phyloP scores from a whole-genome alignment of 2,797 vertebrate species.

The Manis crassicaudata region DNA sequence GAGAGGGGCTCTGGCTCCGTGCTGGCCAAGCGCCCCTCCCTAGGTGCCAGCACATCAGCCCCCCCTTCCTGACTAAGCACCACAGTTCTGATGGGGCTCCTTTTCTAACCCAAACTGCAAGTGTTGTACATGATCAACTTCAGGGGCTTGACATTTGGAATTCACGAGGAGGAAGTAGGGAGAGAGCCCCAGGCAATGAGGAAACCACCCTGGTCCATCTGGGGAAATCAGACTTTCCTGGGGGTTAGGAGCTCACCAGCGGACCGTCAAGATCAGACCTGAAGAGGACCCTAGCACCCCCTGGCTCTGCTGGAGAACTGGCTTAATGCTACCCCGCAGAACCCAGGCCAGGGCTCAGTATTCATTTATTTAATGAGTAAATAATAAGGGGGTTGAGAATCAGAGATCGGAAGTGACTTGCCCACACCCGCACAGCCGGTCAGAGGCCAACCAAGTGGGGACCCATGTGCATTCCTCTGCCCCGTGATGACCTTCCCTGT shows the following conservation, averaged over 20 bases:
- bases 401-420: no score
- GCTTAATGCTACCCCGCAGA: rapidly evolving
- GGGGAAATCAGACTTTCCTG: not conserved
- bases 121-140: rapidly evolving
- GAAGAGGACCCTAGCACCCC: not conserved
- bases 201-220: no score
- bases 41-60: not conserved
- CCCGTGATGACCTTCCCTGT: no score
- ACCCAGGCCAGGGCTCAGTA: no score
- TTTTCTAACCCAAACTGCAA: not conserved
- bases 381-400: not conserved
- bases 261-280: not conserved
- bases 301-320: not conserved
- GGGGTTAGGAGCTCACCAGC: rapidly evolving
- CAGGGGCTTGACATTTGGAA: not conserved
- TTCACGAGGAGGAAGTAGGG: not conserved
- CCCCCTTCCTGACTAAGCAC: not conserved
- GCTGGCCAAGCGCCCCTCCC: not conserved
- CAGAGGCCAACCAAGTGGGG: not conserved
- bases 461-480: rapidly evolving
- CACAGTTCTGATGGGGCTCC: not conserved
- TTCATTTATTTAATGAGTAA: not conserved
- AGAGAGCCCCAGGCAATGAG: no score
- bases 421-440: not conserved
- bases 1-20: no score